Evolutionary conservation across 2,113 vertebrate species (phyloP).

Genomic region (Phrynocephalus versicolor): DNA sequence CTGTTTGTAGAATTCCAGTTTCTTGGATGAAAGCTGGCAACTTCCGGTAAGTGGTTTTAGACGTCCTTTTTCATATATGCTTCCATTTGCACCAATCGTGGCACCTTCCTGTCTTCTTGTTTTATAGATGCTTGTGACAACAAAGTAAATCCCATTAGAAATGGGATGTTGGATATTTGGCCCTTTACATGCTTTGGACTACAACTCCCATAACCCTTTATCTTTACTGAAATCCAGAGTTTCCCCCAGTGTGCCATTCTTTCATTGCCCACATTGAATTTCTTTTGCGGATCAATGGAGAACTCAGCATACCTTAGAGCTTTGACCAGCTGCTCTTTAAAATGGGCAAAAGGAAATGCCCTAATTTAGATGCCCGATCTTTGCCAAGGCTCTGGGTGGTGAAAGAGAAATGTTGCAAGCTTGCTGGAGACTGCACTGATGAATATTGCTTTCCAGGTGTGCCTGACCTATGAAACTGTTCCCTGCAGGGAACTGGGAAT

Average conservation of each 20-base stretch:
- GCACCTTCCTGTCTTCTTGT: neutral
- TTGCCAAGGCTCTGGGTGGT: neutral
- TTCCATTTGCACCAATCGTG: neutral
- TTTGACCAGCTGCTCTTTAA: neutral
- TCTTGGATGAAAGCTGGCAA: constrained; percentile 85
- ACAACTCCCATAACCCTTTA: neutral
- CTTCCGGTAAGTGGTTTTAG: constrained; percentile 71
- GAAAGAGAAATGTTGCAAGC: neutral
- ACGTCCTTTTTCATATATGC: neutral
- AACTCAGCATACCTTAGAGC: neutral
- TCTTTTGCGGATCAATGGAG: neutral
- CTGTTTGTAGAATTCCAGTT: constrained; percentile 81
- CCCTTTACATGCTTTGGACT: neutral
- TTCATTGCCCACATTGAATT: neutral
- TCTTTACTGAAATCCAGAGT: too few species aligned
- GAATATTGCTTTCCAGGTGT: constrained; percentile 73
- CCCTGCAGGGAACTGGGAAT: constrained; percentile 77
- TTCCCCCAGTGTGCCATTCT: too few species aligned
- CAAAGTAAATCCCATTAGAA: neutral
- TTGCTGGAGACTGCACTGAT: neutral
- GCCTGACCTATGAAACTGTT: constrained; percentile 76
- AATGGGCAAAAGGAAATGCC: neutral
- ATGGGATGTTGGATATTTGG: neutral
- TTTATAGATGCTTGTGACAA: neutral
- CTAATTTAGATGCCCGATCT: neutral